Base-by-base conservation (phyloP, 2,113 vertebrate genomes). In the Pseudorectes ferrugineus region DNA sequence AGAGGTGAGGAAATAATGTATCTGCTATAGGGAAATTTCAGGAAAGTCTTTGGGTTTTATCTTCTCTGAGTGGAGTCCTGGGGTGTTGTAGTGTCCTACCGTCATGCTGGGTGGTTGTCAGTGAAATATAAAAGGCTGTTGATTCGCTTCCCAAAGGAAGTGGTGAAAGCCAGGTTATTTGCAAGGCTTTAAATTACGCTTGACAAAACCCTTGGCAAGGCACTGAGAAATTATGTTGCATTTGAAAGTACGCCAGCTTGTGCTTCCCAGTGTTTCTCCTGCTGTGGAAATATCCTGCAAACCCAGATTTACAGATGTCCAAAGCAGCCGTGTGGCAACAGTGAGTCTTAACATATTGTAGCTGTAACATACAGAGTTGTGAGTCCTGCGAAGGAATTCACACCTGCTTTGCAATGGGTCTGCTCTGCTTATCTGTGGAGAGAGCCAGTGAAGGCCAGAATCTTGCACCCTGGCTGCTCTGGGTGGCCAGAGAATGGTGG, bases 161-260 rank as follows among this genome's bases (percentile, higher is more conserved):
- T 28, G 26, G 21, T 95, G 76, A 87, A 82, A 94, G 84, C 77
- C 58, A 76, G 66, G 81, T 83, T 93, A 76, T 95, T 94, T 96
- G 58, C 54, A 65, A 80, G 74, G 38, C 71, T 95, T 94, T 82
- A 93, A 92, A 96, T 91, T 89, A 76, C 55, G 54, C 62, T 89
- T 94, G 87, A 95, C 89, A 89, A 91, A 92, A 87, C 16, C 38
- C 73, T 94, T 93, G 96, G 87, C 89, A 89, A 79, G 71, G 54
- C 52, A 66, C 24, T 42, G 52, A 91, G 76, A 80, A 94, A 88
- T 88, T 59, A 71, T 33, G 40, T 67, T 84, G 43, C 40, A 12
- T 45, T 84, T 82, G 80, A 79, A 90, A 76, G 23, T 22, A 13
- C 4, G 74, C 89, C 85, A 94, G 38, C n/a, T 74, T 52, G 21